phyloP scores from a whole-genome alignment of 2,797 vertebrate genomes.

The Acanthurus tractus region DNA sequence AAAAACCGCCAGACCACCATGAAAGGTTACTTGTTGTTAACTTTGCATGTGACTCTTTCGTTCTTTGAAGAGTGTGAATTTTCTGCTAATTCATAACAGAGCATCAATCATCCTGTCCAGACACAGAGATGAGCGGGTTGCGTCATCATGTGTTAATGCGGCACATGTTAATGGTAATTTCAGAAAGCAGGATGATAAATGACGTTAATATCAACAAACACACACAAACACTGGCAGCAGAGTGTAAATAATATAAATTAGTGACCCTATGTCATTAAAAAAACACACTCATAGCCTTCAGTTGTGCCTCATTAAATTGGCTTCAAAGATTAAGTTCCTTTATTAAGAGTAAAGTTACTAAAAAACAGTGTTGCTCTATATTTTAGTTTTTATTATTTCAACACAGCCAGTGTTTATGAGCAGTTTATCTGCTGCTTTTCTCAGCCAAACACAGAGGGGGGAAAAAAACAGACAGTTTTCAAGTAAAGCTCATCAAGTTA shows the following conservation, averaged over 20 bases:
- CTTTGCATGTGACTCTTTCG: slow-evolving; percentile 37
- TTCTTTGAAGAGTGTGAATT: slow-evolving; percentile 46
- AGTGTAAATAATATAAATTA: slow-evolving; percentile 37
- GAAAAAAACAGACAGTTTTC: not conserved
- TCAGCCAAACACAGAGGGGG: slow-evolving; percentile 12
- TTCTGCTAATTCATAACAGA: slow-evolving; percentile 59
- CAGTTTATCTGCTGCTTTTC: slow-evolving; percentile 29
- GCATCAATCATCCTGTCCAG: slow-evolving; percentile 63
- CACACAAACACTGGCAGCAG: slow-evolving; percentile 5
- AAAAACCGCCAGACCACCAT: slow-evolving; percentile 43
- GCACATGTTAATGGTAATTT: slow-evolving; percentile 53
- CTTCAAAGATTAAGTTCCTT: slow-evolving; percentile 58
- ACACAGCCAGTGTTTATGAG: slow-evolving; percentile 25
- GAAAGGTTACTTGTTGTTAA: slow-evolving; percentile 45
- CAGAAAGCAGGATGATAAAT: slow-evolving; percentile 63
- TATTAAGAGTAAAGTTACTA: slow-evolving; percentile 48
- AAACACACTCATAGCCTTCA: slow-evolving; percentile 48
- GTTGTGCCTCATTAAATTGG: slow-evolving; percentile 42
- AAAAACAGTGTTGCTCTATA: slow-evolving; percentile 61
- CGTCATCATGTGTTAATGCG: slow-evolving; percentile 54
- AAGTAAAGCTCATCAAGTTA: no score
- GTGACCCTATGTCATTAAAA: slow-evolving; percentile 29
- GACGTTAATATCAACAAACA: slow-evolving; percentile 17
- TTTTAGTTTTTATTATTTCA: slow-evolving; percentile 18
- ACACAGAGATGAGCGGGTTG: slow-evolving; percentile 33